Base-by-base conservation (phyloP, 2,113 vertebrate genomes). In the Haemorhous mexicanus region DNA sequence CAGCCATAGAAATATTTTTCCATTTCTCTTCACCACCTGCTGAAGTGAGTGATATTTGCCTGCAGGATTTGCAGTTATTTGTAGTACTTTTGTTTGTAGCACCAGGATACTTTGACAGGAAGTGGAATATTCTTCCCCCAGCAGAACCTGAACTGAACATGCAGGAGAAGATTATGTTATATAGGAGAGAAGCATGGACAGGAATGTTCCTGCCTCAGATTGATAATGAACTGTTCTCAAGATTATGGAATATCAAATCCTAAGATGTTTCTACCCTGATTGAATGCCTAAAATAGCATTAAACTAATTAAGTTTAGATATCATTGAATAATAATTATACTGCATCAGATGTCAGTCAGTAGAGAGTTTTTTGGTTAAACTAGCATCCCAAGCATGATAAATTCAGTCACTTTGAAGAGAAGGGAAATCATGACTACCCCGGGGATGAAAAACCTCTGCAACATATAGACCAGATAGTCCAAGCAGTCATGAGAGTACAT, bases 21-120 rank as follows among this genome's bases (percentile, higher is more conserved):
- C 0, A 0, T 80, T 97, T 91, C 76, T 94, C 82, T 92, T 87
- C 91, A 75, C 61, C 94, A 96, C 90, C 95, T 96, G 91, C 95
- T 91, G 89, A 89, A 95, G 49, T 90, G 90, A 96, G 61, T 89
- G 96, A 89, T 96, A 89, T 72, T 89, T 92, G 95, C 89, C 83
- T 88, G 91, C 87, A 97, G 83, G 79, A 89, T 64, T 72, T 90
- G 78, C 58, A 85, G 11, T 73, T 81, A 72, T 92, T 81, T 94
- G 87, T 67, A 80, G 4, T 81, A 74, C 44, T 87, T 91, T 75
- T 80, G 66, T 84, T 83, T 41, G 13, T 41, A 41, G 61, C 58
- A 84, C 22, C 32, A 49, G 58, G 2, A 2, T 44, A 63, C 15
- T 75, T 91, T 88, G 53, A 61, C 75, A 68, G 62, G 73, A 84